Evolutionary conservation across 1,140 invertebrate genomes (phyloP).

Genomic region (Rhagoletis pomonella): DNA sequence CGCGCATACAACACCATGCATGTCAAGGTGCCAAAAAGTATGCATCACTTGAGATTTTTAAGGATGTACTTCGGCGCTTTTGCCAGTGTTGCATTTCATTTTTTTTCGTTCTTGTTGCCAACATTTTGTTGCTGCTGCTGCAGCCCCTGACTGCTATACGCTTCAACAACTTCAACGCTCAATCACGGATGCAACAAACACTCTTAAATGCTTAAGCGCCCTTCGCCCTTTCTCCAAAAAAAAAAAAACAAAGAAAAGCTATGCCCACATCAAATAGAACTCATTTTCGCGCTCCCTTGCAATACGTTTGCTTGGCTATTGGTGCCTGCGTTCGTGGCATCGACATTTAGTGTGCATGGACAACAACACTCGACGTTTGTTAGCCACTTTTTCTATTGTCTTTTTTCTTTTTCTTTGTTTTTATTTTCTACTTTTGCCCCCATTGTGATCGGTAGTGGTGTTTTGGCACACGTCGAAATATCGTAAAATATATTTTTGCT

Average conservation of each 20-base stretch:
- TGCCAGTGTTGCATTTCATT: neutral
- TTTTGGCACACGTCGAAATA: slow-evolving; percentile 41
- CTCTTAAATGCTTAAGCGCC: slow-evolving; percentile 10
- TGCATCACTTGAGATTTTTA: slow-evolving; percentile 39
- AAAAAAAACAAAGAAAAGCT: neutral
- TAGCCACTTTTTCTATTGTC: neutral
- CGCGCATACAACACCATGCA: neutral
- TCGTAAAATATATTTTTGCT: slow-evolving; percentile 49
- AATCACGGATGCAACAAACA: slow-evolving; percentile 50
- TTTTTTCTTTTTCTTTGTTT: neutral
- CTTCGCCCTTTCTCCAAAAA: neutral
- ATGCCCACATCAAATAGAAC: slow-evolving; percentile 37
- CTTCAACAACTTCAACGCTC: slow-evolving; percentile 41
- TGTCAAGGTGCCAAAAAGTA: slow-evolving; percentile 46
- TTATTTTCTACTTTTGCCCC: neutral
- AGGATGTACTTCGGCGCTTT: neutral
- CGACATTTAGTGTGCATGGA: slow-evolving; percentile 3
- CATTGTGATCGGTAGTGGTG: neutral
- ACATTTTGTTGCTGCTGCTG: neutral
- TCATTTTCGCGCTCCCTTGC: neutral
- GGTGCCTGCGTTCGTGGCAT: neutral
- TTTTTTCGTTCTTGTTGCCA: neutral
- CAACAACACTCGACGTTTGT: slow-evolving; percentile 25
- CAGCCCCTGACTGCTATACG: neutral
- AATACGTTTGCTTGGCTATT: neutral